A percentile compares a stretch with the other conserved stretches of the same genome.
phyloP scores from a whole-genome alignment of 2,888 invertebrate genomes.

The Drosophila vallismaia region DNA sequence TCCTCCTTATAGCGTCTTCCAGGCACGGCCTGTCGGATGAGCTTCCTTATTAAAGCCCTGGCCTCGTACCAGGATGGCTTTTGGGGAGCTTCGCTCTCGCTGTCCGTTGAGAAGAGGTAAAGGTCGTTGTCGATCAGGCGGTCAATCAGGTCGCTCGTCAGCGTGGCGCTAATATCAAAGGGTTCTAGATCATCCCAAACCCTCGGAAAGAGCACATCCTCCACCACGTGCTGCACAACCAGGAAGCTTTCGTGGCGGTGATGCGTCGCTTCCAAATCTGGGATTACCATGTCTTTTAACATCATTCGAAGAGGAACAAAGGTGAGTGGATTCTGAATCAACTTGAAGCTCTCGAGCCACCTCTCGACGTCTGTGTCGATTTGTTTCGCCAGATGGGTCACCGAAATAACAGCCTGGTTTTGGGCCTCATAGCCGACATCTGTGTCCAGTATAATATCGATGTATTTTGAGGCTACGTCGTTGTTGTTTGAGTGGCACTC shows the following conservation, averaged over 20 bases:
- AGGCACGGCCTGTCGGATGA: conserved; percentile 73
- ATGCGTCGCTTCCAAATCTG: conserved; percentile 52
- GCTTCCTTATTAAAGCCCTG: conserved; percentile 71
- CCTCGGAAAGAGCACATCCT: conserved; percentile 83
- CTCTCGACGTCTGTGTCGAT: conserved; percentile 85
- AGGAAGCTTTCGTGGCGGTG: conserved; percentile 53
- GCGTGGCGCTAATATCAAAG: conserved; percentile 57
- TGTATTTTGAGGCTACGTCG: conserved; percentile 86
- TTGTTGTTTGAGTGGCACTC: conserved; percentile 85
- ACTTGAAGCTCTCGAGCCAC: conserved; percentile 68
- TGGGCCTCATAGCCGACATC: conserved; percentile 86
- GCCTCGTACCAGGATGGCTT: conserved; percentile 57
- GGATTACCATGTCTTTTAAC: conserved; percentile 60
- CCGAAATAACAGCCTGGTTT: conserved; percentile 85
- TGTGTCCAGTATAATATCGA: conserved; percentile 87
- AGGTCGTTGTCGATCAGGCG: conserved; percentile 76
- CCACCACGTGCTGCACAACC: conserved; percentile 64
- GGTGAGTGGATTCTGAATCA: conserved; percentile 69
- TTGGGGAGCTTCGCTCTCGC: conserved; percentile 47
- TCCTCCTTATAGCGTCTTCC: conserved; percentile 75
- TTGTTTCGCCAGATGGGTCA: conserved; percentile 85
- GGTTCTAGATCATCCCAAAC: conserved; percentile 83
- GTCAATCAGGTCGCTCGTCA: conserved; percentile 69
- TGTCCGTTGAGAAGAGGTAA: conserved; percentile 65
- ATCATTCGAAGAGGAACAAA: conserved; percentile 60